Base-by-base conservation (phyloP, 2,888 invertebrate genomes). In the Hesperia comma region DNA sequence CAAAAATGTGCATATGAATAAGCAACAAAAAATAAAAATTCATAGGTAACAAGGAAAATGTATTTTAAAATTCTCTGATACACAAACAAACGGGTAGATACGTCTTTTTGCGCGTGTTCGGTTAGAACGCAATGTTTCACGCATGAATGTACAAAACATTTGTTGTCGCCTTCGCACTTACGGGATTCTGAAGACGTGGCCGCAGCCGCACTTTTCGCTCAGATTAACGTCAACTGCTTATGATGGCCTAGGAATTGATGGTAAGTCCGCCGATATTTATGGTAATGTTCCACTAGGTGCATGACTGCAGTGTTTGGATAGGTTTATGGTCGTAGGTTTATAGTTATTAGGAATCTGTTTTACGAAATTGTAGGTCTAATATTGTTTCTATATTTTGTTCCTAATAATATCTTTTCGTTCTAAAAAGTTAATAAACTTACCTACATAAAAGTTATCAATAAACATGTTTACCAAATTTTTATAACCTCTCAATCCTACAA, bases 81-180 rank as follows among this genome's bases (percentile, higher is more conserved):
- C 19, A 32, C 15, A 37, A 54, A 66, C 64, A 53, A 66, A 40
- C 57, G 43, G 63, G 40, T 51, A 40, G 66, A 26, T 60, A 88
- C 84, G 85, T 78, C 82, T 75, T 74, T 77, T 75, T 68, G 71
- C 63, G 69, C 73, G 72, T 74, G 58, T 51, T 40, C 74, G 75
- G 82, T 85, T 83, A 87, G 87, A 90, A 90, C 88, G 87, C 87
- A 85, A 81, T 82, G 81, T 88, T 91, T 85, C 68, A 90, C 89
- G 91, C 90, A 87, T 90, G 90, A 88, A 80, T 90, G 85, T 86
- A 86, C 90, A 87, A 82, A 91, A 88, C 82, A 88, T 91, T 87
- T 84, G 88, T 84, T 80, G 83, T 90, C 92, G 80, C 88, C 78
- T 83, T 91, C 87, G 78, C 88, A 83, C 91, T 77, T 80, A 79